Evolutionary conservation across 64 coral and sea anemone genomes (phyloP), one percentile per base, ranked within the genome.

Genomic region (Montipora efflorescens): DNA sequence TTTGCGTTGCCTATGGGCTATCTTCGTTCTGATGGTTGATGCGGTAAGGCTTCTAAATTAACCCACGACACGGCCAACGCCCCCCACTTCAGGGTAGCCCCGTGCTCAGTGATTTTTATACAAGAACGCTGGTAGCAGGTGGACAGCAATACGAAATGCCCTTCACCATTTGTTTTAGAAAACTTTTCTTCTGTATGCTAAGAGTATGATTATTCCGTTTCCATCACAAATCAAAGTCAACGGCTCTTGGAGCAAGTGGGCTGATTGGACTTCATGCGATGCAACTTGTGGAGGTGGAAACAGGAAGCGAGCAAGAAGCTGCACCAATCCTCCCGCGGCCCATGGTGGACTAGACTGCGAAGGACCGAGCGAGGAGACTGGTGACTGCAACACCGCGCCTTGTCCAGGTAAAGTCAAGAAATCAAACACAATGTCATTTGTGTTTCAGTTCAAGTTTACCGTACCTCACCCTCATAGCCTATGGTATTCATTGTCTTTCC

Each of bases 321-420:
- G 92, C 61, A 88, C 76, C 64, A 94, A 94, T 48, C 92, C 92
- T 88, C 25, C 84, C 2, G 77, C 92, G 3, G 58, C 76, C 62
- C 72, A 94, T 50, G 92, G 84, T 57, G 92, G 92, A 28, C 36
- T 78, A n/a, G 64, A 87, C 49, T 94, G 92, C 64, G 18, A 47
- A 13, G 92, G 92, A 89, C 20, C 72, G 2, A n/a, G 22, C 47
- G 74, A 77, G 62, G 92, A 94, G 36, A 61, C 62, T 73, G 58
- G 20, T 10, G 18, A 47, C 44, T 94, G 92, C 69, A 79, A 78
- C 28, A 45, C 76, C 22, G 45, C 23, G 10, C 76, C 77, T 58
- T 94, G 92, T 50, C 76, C 92, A 94, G 85, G 92, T 94, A 89
- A 81, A 58, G 36, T 7, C 49, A 58, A 25, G 7, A 51, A 36